Conservation (phyloP, 37 sponge, comb jelly and placozoan genomes). For the Spongilla lacustris region DNA sequence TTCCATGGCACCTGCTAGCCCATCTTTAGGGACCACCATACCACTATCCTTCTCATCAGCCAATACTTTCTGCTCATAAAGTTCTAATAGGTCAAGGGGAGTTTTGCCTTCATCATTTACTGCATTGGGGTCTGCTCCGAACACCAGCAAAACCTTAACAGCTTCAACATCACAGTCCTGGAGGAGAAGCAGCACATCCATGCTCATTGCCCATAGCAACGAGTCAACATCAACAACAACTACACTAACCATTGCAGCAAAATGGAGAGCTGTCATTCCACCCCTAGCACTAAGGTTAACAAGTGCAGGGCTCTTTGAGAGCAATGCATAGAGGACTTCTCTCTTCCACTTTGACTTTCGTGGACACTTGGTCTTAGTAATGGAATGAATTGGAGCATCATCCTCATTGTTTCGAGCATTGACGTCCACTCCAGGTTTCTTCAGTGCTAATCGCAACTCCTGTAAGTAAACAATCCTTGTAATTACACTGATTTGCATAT, state of each 20-base stretch:
- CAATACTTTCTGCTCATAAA: background rate
- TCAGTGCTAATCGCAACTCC: background rate
- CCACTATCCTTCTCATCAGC: background rate
- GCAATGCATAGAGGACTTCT: background rate
- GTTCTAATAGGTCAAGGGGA: background rate
- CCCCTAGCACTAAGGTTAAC: background rate
- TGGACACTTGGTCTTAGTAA: constrained; percentile 28
- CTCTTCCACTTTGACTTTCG: constrained; percentile 39
- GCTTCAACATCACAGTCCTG: background rate
- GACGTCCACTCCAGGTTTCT: background rate
- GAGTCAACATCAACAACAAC: no score
- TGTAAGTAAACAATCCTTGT: background rate
- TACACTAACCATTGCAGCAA: background rate
- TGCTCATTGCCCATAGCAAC: background rate
- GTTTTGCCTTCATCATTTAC: background rate
- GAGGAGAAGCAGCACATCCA: background rate
- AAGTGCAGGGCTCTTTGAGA: background rate
- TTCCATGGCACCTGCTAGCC: background rate
- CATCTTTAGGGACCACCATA: background rate
- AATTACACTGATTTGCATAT: background rate
- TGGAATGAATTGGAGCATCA: background rate
- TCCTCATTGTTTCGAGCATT: background rate
- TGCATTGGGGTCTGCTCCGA: background rate
- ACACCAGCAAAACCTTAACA: background rate
- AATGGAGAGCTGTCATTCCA: constrained; percentile 7